Evolutionary conservation across 92 coral and sea anemone genomes (phyloP).

Genomic region (Epizoanthus fatuus): DNA sequence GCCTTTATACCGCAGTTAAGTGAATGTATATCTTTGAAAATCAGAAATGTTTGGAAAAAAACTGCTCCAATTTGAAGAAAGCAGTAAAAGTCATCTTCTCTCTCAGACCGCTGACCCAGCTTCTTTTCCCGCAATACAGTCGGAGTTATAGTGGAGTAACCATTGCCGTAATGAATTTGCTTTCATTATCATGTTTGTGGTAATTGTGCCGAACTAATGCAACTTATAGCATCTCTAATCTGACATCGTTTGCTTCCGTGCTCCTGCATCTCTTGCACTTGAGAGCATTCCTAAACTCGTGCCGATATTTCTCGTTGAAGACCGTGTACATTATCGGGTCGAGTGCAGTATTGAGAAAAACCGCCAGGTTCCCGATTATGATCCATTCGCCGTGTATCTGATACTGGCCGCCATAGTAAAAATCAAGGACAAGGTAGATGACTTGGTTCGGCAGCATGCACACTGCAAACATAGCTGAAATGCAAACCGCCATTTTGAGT

Average conservation of each 20-base stretch:
- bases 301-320: conserved; percentile 76
- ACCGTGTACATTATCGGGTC: conserved; percentile 79
- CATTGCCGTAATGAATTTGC: no score
- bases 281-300: conserved; percentile 59
- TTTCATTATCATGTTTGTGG: no score
- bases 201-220: neutral
- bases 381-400: conserved; percentile 73
- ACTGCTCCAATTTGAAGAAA: no score
- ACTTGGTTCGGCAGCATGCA: conserved; percentile 84
- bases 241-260: neutral
- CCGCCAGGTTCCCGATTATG: conserved; percentile 67
- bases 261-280: neutral
- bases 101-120: no score
- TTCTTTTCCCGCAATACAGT: no score
- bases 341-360: conserved; percentile 79
- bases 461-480: conserved; percentile 74
- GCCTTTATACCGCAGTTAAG: no score
- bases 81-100: no score
- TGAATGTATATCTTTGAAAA: no score
- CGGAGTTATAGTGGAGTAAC: no score
- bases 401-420: conserved; percentile 31
- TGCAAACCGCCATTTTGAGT: conserved; percentile 71
- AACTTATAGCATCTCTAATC: neutral
- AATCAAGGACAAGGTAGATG: conserved; percentile 75
- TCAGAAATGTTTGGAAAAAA: no score